phyloP scores from a whole-genome alignment of 2,113 vertebrate species.

The Spea bombifrons region DNA sequence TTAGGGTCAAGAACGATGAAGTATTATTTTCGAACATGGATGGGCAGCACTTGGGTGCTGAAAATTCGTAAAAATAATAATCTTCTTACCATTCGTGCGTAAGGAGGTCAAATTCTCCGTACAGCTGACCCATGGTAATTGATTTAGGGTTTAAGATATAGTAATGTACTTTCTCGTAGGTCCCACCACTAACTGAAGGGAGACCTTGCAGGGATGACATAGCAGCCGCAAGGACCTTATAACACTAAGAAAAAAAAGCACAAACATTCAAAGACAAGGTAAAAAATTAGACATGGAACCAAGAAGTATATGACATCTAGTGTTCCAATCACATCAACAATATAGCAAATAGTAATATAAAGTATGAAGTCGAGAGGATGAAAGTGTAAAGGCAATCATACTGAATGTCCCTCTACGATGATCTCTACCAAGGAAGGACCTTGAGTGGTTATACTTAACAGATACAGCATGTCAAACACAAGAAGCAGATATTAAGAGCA shows the following conservation, averaged over 20 bases:
- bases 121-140: conserved; percentile 92
- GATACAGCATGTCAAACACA: neutral
- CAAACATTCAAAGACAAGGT: too few species aligned
- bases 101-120: conserved; percentile 86
- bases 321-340: too few species aligned
- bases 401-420: too few species aligned
- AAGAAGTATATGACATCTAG: too few species aligned
- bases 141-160: conserved; percentile 90
- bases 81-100: conserved; percentile 86
- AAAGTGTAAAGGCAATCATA: too few species aligned
- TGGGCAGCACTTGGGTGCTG: neutral
- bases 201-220: conserved; percentile 80
- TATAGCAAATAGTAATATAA: too few species aligned
- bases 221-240: conserved; percentile 79
- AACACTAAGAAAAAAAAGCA: conserved; percentile 71
- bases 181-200: conserved; percentile 79
- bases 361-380: too few species aligned
- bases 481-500: neutral
- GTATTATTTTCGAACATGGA: neutral
- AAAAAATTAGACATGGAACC: too few species aligned
- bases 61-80: neutral
- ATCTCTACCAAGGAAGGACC: too few species aligned
- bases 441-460: neutral
- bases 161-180: conserved; percentile 77
- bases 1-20: conserved; percentile 12